phyloP scores from a whole-genome alignment of 2,888 invertebrate species.

The Megaustenia siamemsis region DNA sequence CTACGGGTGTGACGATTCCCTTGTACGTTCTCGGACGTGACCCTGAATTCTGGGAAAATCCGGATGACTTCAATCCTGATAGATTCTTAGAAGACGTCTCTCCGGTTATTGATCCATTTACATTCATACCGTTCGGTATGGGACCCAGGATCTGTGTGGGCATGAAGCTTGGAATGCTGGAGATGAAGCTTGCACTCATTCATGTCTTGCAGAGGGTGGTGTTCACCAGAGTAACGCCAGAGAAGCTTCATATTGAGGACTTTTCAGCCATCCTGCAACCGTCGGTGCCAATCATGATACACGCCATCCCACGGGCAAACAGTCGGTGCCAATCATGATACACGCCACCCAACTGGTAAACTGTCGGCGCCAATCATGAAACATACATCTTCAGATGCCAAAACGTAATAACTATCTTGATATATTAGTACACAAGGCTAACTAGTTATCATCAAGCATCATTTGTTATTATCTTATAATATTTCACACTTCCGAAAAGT shows the following conservation, averaged over 20 bases:
- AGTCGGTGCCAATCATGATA: slow-evolving; percentile 27
- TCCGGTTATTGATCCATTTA: background rate
- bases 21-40: slow-evolving; percentile 30
- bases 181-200: slow-evolving; percentile 41
- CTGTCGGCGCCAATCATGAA: slow-evolving; percentile 19
- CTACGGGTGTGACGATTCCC: slow-evolving; percentile 23
- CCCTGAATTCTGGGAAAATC: slow-evolving; percentile 47
- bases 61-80: slow-evolving; percentile 28
- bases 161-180: slow-evolving; percentile 34
- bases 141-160: slow-evolving; percentile 42
- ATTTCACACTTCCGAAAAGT: too few species aligned
- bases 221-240: slow-evolving; percentile 35
- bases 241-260: slow-evolving; percentile 30
- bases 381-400: background rate
- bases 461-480: too few species aligned
- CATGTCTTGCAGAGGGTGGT: slow-evolving; percentile 16
- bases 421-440: too few species aligned
- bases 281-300: slow-evolving; percentile 22
- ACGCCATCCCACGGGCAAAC: background rate
- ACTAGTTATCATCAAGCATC: too few species aligned
- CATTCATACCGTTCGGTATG: slow-evolving; percentile 31
- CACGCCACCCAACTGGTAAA: background rate
- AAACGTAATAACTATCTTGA: background rate
- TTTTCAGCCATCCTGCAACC: slow-evolving; percentile 43
- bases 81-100: slow-evolving; percentile 31